Conservation (phyloP, 1,140 invertebrate genomes). For the Agrypnia vestita region DNA sequence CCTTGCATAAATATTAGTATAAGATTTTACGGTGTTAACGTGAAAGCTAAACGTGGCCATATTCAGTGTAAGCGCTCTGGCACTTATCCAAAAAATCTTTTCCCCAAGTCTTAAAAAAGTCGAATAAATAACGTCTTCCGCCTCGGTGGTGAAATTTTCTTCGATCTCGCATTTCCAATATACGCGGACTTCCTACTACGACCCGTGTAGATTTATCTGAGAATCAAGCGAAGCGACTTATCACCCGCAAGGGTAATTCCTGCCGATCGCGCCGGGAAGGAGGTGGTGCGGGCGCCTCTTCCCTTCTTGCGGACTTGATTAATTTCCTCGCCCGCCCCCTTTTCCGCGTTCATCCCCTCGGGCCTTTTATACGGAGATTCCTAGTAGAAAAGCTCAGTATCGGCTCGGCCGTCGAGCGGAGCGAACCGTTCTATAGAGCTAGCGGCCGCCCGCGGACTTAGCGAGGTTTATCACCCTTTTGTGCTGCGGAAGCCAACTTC, state of each 20-base stretch:
- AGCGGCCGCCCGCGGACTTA: slow-evolving; percentile 34
- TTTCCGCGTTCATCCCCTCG: neutral
- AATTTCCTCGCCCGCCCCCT: slow-evolving; percentile 6
- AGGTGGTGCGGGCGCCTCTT: neutral
- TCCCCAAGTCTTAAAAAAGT: neutral
- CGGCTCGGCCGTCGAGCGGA: slow-evolving; percentile 40
- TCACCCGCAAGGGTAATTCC: neutral
- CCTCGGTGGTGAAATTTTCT: slow-evolving; percentile 9
- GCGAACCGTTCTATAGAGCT: slow-evolving; percentile 28
- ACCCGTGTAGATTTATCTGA: neutral
- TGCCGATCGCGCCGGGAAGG: neutral
- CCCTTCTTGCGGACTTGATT: slow-evolving; percentile 4
- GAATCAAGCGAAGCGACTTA: neutral
- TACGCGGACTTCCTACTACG: slow-evolving; percentile 19
- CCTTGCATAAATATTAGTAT: slow-evolving; percentile 4
- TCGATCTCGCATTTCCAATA: neutral
- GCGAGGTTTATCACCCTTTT: slow-evolving; percentile 43
- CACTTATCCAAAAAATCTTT: neutral
- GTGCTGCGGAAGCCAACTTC: slow-evolving; percentile 35
- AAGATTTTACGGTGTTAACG: neutral
- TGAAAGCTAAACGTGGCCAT: neutral
- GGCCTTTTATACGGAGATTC: slow-evolving; percentile 36
- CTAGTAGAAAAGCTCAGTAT: slow-evolving; percentile 30
- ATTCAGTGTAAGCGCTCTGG: neutral
- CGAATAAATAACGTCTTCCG: slow-evolving; percentile 1